phyloP scores from a whole-genome alignment of 2,888 invertebrate species.

The Andrena flavipes region DNA sequence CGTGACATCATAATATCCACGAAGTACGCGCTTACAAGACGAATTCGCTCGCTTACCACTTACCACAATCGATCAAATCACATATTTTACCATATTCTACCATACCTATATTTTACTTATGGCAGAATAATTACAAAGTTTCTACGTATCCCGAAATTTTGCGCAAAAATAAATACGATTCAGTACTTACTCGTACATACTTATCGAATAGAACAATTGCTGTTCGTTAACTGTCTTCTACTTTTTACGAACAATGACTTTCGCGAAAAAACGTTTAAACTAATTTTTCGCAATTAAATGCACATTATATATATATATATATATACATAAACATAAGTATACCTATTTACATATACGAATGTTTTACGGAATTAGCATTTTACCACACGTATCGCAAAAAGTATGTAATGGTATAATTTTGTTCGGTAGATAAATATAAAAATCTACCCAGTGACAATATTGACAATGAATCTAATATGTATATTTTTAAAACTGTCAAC shows the following conservation, averaged over 20 bases:
- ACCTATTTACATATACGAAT: neutral
- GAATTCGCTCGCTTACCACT: constrained; percentile 9
- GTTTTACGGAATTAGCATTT: neutral
- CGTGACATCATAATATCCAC: constrained; percentile 66
- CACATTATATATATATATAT: too few species aligned
- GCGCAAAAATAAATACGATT: neutral
- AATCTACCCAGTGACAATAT: too few species aligned
- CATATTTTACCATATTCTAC: neutral
- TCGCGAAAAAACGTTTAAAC: too few species aligned
- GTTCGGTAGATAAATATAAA: too few species aligned
- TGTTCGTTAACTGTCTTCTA: too few species aligned
- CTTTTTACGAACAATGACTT: too few species aligned
- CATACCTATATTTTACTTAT: neutral
- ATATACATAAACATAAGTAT: too few species aligned
- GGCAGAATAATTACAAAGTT: neutral
- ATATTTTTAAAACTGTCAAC: too few species aligned
- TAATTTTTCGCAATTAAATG: too few species aligned
- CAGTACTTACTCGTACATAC: neutral
- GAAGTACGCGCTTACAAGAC: constrained; percentile 53
- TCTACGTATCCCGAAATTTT: neutral
- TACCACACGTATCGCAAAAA: neutral
- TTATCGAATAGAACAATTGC: neutral
- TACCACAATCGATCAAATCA: neutral
- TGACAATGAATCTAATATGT: too few species aligned
- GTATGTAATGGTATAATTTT: too few species aligned